phyloP scores from a whole-genome alignment of 2,797 vertebrate genomes.

The Sternarchorhynchus goeldii region DNA sequence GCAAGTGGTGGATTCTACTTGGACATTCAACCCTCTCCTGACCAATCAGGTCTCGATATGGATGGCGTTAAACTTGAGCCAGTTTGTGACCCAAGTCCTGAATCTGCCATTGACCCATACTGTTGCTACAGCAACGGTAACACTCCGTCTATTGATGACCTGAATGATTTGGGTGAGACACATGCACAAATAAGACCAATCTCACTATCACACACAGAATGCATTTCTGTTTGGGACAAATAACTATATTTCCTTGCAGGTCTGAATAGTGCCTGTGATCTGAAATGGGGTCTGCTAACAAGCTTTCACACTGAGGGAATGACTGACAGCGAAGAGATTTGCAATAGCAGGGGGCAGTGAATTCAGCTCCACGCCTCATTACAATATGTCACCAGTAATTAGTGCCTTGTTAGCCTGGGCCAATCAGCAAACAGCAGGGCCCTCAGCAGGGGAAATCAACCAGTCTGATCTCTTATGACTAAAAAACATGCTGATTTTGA shows the following conservation, averaged over 20 bases:
- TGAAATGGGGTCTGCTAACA: not conserved
- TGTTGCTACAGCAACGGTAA: constrained; percentile 88
- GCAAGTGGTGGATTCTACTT: constrained; percentile 88
- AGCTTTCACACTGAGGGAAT: constrained; percentile 12
- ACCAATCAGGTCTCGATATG: constrained; percentile 91
- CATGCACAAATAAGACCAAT: not conserved
- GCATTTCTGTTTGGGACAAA: not conserved
- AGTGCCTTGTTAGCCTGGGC: constrained; percentile 69
- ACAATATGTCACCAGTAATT: constrained; percentile 67
- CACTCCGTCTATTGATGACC: constrained; percentile 84
- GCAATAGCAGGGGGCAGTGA: constrained; percentile 67
- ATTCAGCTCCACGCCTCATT: constrained; percentile 69
- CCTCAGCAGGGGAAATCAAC: constrained; percentile 60
- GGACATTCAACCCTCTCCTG: constrained; percentile 91
- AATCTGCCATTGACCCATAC: constrained; percentile 85
- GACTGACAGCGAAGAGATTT: constrained; percentile 58
- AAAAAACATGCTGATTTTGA: constrained; percentile 17
- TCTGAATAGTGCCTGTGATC: not conserved
- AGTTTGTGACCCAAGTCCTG: constrained; percentile 84
- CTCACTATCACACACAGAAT: not conserved
- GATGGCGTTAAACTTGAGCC: constrained; percentile 92
- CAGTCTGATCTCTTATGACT: constrained; percentile 13
- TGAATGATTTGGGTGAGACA: constrained; percentile 85
- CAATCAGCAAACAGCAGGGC: constrained; percentile 58
- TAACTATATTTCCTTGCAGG: constrained; percentile 6